Base-by-base conservation (phyloP, 2,888 invertebrate genomes). In the Tanytarsus gracilentus region DNA sequence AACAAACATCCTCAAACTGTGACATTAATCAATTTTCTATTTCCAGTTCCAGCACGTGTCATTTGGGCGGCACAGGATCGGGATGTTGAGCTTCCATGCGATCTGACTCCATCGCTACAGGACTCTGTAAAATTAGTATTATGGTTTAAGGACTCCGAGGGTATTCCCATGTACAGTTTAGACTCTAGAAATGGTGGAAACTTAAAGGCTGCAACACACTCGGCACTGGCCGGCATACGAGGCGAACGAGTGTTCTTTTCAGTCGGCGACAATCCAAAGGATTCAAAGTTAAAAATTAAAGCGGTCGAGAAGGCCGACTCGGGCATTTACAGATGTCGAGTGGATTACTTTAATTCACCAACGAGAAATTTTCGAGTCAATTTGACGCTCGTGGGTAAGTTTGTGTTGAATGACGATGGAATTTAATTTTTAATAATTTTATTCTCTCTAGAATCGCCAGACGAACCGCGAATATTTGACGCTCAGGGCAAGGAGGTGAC, bases 281-380 rank as follows among this genome's bases (percentile, higher is more conserved):
- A 82, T 67, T 86, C 88, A 6, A 83, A 84, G 65, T 77, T 90
- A 48, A 82, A 83, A 65, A 82, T 90, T 65, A 82, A 83, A 68
- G 81, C 83, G 67, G 86, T 88, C 62, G 80, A 80, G 61, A 72
- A 78, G 44, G 78, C 80, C 25, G 92, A 93, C 67, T 88, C 89
- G 66, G 93, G 92, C 3, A 75, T 88, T 39, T 94, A 90, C 72
- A 79, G 93, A 61, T 93, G 93, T 72, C 78, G 93, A 65, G 86
- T 93, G 65, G 93, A 94, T 76, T 94, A 91, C 70, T 81, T 86
- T 63, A 86, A 91, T 72, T 88, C 90, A 0, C 92, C 92, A 0
- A 93, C 93, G 0, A 81, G 86, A 67, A 93, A 93, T 73, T 89
- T 86, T 69, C 80, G 83, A 68, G 85, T 91, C 68, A 91, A 90